These are phyloP conservation scores for Agrilus mali DNA, from an alignment of 2,888 invertebrate species.

Conservation along the genomic window DNA sequence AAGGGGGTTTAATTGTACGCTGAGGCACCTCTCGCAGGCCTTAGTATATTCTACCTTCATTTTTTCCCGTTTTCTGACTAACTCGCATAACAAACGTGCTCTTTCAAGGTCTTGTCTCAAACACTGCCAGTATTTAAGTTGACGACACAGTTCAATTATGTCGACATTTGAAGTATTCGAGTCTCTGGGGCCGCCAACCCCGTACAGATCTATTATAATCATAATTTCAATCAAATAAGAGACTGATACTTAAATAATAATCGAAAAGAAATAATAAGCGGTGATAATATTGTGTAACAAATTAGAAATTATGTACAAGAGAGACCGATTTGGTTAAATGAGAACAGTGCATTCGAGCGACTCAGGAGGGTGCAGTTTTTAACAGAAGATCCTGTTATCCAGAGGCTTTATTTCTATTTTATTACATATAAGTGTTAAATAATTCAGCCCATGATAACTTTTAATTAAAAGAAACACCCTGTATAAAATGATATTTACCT, in stretches of 20 bases:
- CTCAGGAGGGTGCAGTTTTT: no score
- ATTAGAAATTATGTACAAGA: no score
- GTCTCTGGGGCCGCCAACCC: slow-evolving; percentile 19
- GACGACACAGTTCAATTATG: slow-evolving; percentile 65
- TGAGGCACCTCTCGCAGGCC: slow-evolving; percentile 66
- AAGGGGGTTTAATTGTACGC: slow-evolving; percentile 71
- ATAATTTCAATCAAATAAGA: background rate
- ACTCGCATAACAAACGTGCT: slow-evolving; percentile 82
- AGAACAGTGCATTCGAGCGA: no score
- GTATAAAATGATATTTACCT: no score
- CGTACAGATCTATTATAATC: background rate
- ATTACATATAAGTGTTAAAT: no score
- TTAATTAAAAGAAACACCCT: no score
- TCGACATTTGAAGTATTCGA: slow-evolving; percentile 35
- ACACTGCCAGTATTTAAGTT: slow-evolving; percentile 88
- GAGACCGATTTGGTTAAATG: no score
- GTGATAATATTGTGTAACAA: no score
- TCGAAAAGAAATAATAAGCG: no score
- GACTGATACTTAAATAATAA: background rate
- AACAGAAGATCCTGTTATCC: no score
- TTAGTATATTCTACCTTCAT: slow-evolving; percentile 78
- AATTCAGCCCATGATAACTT: no score
- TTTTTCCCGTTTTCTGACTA: slow-evolving; percentile 92
- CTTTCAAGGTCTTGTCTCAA: slow-evolving; percentile 89
- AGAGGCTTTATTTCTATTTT: no score